Evolutionary conservation across 2,888 invertebrate species (phyloP), one percentile per base, ranked within the genome.

Genomic region (Pandemis heparana): DNA sequence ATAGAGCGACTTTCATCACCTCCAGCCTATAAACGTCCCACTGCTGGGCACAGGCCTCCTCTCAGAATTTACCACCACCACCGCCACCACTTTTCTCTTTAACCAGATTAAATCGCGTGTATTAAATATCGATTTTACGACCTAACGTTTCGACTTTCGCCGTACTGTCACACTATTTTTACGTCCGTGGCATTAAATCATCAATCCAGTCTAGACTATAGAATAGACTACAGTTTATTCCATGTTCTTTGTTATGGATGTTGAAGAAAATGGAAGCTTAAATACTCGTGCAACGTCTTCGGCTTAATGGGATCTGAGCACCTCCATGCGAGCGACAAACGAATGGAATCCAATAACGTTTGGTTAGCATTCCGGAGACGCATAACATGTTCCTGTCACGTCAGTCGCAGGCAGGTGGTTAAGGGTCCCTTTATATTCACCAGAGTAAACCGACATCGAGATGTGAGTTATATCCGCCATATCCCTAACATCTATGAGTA

Each of bases 341-440:
- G 80, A 83, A 80, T 80, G 82, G 64, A 75, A 75, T 71, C 65
- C 53, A 83, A 84, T 85, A 83, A 82, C 78, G 81, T 80, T 81
- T 74, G 76, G 80, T 80, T 80, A 79, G 76, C 78, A 78, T 75
- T 70, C 59, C 72, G 46, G 77, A 75, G 78, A 76, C 80, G 80
- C 79, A 84, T 82, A 80, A 77, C 77, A 78, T 78, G 85, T 82
- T 78, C 83, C 77, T 75, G 82, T 84, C 84, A 82, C 82, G 82
- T 82, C 82, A 63, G 74, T 74, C 80, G 81, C 83, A 83, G 77
- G 80, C 79, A 81, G 79, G 80, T 79, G 77, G 72, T 71, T 81
- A 78, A 80, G 78, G 79, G 79, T 75, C 84, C 82, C 80, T 88
- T 88, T 86, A 82, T 87, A 89, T 88, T 87, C 87, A 84, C 79